Conservation (phyloP, 2,888 invertebrate genomes). For the Cheilosia soror region DNA sequence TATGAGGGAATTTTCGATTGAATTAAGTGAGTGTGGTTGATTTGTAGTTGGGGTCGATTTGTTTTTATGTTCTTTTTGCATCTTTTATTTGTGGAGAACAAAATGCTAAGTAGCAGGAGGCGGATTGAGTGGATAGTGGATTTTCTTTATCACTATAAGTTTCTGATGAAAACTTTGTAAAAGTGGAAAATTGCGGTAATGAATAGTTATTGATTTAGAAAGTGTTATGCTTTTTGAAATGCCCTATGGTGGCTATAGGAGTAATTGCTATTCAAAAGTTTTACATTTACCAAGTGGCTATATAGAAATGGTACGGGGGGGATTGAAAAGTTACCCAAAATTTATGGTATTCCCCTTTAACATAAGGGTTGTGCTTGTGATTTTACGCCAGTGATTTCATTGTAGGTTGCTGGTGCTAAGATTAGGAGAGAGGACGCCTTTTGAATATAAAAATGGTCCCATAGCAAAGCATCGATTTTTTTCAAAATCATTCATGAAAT, state of each 20-base stretch:
- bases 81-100: constrained; percentile 24
- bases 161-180: constrained; percentile 38
- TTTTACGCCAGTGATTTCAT: too few species aligned
- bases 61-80: constrained; percentile 26
- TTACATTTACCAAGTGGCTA: not conserved
- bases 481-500: too few species aligned
- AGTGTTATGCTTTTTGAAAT: constrained; percentile 26
- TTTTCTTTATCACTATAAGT: not conserved
- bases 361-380: too few species aligned
- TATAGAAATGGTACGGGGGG: too few species aligned
- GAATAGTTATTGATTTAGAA: constrained; percentile 58
- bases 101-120: constrained; percentile 69
- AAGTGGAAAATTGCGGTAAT: constrained; percentile 58
- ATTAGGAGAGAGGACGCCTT: too few species aligned
- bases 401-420: too few species aligned
- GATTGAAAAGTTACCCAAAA: too few species aligned
- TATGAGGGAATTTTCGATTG: constrained; percentile 73
- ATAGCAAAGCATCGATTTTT: too few species aligned
- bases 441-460: too few species aligned
- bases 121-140: constrained; percentile 31
- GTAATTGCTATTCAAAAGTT: not conserved
- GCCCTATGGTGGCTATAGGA: not conserved
- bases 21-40: constrained; percentile 73
- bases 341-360: too few species aligned
- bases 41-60: constrained; percentile 37